These are phyloP conservation scores for Neomorphus geoffroyi DNA, from an alignment of 2,797 vertebrate species.

Conservation along the genomic window DNA sequence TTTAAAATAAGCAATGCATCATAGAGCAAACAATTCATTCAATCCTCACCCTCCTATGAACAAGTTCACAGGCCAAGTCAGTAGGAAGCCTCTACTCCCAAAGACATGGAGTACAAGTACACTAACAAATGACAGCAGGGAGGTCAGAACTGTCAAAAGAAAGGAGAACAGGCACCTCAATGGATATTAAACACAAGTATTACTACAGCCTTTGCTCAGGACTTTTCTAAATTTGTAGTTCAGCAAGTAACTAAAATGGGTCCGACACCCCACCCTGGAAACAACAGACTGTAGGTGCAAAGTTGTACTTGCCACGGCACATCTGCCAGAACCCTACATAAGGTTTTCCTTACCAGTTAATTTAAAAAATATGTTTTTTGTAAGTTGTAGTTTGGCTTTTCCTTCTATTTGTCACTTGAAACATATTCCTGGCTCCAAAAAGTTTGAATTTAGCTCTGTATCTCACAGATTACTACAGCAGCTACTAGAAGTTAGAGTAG, in stretches of 20 bases:
- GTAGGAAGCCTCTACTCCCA: background rate
- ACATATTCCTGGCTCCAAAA: background rate
- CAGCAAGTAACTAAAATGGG: background rate
- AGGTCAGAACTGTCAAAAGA: background rate
- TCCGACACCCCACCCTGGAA: background rate
- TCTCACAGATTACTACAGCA: background rate
- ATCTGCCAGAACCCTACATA: background rate
- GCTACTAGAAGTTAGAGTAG: background rate
- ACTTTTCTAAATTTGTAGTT: background rate
- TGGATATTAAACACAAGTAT: background rate
- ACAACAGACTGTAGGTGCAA: background rate
- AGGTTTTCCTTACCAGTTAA: background rate
- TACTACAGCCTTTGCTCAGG: background rate
- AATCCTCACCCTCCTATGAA: background rate
- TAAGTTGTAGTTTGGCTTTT: background rate
- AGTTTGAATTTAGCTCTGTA: background rate
- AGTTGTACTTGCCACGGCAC: background rate
- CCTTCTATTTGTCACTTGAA: background rate
- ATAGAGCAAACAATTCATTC: background rate
- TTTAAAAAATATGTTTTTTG: background rate
- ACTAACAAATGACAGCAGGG: background rate
- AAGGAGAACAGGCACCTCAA: background rate
- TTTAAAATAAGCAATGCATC: background rate
- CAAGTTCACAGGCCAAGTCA: background rate
- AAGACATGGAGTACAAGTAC: background rate